Evolutionary conservation across 1,140 invertebrate genomes (phyloP).

Genomic region (Aphelenchoides besseyi): DNA sequence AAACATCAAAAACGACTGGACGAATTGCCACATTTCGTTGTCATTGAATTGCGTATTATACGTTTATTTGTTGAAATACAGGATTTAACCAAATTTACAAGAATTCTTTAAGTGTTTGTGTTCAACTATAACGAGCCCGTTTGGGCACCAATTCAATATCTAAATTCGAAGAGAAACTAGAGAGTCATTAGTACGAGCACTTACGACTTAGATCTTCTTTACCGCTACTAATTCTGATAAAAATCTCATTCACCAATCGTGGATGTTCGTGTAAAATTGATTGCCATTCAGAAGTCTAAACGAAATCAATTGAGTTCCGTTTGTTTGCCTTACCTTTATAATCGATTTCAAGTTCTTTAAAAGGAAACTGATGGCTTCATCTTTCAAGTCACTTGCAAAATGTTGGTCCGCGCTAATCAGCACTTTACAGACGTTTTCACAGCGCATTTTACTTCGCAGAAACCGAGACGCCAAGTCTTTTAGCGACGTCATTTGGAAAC

Average conservation of each 20-base stretch:
- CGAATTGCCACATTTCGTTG: too few relatives aligned
- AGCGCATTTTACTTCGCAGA: not conserved
- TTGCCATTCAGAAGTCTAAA: not conserved
- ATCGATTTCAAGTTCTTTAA: conserved; percentile 35
- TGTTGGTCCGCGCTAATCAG: conserved; percentile 58
- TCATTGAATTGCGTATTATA: too few relatives aligned
- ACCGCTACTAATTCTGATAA: too few relatives aligned
- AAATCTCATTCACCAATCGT: not conserved
- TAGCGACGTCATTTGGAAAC: conserved; percentile 52
- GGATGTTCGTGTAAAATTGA: not conserved
- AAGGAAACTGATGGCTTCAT: conserved; percentile 55
- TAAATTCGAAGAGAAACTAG: too few relatives aligned
- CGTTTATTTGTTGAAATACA: too few relatives aligned
- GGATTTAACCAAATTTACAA: too few relatives aligned
- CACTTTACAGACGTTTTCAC: conserved; percentile 51
- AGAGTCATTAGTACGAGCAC: too few relatives aligned
- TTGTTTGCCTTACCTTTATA: not conserved
- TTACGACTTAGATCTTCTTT: too few relatives aligned
- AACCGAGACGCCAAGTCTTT: conserved; percentile 60
- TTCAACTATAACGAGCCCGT: too few relatives aligned
- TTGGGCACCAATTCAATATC: too few relatives aligned
- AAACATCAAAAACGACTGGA: too few relatives aligned
- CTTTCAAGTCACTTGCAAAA: conserved; percentile 53
- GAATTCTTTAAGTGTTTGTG: too few relatives aligned
- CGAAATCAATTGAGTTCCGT: conserved; percentile 1